Evolutionary conservation across 2,797 vertebrate species (phyloP), one percentile per base, ranked within the genome.

Genomic region (Cottoperca gobio): DNA sequence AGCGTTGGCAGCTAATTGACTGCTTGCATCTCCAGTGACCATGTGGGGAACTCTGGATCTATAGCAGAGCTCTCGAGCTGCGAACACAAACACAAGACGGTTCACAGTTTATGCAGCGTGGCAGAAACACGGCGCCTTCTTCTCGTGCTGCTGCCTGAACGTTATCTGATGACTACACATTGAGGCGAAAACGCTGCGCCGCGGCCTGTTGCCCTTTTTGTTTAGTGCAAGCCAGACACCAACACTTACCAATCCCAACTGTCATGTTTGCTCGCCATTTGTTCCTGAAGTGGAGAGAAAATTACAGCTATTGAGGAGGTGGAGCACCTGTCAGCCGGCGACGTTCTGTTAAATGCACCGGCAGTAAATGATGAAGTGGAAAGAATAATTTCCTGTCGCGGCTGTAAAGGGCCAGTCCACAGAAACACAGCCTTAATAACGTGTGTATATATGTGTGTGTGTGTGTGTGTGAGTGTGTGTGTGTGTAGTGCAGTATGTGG

Each of bases 311-410:
- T n/a, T n/a, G n/a, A n/a, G n/a, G n/a, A n/a, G n/a, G n/a, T n/a
- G n/a, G n/a, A n/a, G n/a, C n/a, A n/a, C n/a, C n/a, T n/a, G 61
- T 75, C 45, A 12, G 54, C 49, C 60, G 12, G 42, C 87, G 86
- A 90, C 82, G 86, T 89, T 88, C 70, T 39, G 81, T 82, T 86
- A 69, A 86, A 83, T 37, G 12, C 59, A 19, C 42, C 23, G 45
- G 57, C 57, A 58, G 55, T 67, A 82, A 90, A 79, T 63, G 68
- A 89, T 82, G 73, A 88, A 81, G 77, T 67, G 74, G 68, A 83
- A 65, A 74, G 26, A 79, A 75, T 62, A 3, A 76, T 84, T 45
- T 66, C 59, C 35, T 46, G 33, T 35, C 28, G 49, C 14, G 3
- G 14, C 4, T 52, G 74, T 53, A 43, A 73, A 59, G 24, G 50